Base-by-base conservation (phyloP, 2,113 vertebrate genomes). In the Neolamprologus variostigma region DNA sequence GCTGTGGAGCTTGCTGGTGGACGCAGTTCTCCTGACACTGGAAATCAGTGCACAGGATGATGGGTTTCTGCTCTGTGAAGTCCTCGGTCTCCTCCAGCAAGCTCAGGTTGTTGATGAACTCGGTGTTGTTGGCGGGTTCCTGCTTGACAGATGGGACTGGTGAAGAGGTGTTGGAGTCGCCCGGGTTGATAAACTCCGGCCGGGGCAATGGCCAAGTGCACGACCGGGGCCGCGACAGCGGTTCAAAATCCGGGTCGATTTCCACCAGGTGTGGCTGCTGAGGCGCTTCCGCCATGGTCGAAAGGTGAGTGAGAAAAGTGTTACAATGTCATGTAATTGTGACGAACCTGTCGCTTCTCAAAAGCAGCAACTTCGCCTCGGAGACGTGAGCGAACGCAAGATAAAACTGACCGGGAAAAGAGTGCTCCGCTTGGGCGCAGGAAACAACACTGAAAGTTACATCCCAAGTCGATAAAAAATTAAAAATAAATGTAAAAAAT, bases 81-180 rank as follows among this genome's bases (percentile, higher is more conserved):
- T 98, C 98, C 91, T 98, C 98, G 84, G 90, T 97, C 94, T 98
- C 98, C 92, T 98, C 98, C 85, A 99, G 93, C 93, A 98, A 89
- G 89, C 98, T 97, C 76, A 98, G 96, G 94, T 95, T 97, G 95
- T 95, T 97, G 95, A 98, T 97, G 92, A 97, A 98, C 90, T 99
- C 97, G 10, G 92, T 53, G 89, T 89, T 95, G 87, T 96, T 92
- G 90, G 95, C 94, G 59, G 95, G 97, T 96, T 97, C 98, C 95
- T 95, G 98, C 94, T 95, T 98, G 92, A 95, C 97, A 86, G 95
- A 98, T 89, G 95, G 97, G 50, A 98, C 97, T 87, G 98, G 97
- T 68, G 98, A 98, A 28, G 98, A 97, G 35, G 97, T 98, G 95
- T 97, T 97, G 88, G 98, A 98, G 95, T 98, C 95, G 93, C 96